phyloP scores from a whole-genome alignment of 2,113 vertebrate species.

The Caretta caretta region DNA sequence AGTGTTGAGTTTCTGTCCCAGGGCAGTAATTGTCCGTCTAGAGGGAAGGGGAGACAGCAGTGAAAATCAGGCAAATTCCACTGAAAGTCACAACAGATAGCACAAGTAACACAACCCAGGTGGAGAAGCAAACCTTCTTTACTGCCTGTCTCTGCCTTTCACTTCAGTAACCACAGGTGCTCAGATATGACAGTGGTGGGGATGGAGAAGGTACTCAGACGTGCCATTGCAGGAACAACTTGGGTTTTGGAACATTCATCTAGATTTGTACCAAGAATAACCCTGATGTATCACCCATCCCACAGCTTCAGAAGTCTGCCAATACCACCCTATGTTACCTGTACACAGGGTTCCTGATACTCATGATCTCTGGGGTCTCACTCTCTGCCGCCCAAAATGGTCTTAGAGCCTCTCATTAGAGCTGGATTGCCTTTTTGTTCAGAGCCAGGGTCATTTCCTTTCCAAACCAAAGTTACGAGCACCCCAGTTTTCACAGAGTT shows the following conservation, averaged over 20 bases:
- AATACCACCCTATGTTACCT: neutral
- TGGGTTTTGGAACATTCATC: neutral
- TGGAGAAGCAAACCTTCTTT: neutral
- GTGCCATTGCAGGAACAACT: neutral
- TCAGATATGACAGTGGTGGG: neutral
- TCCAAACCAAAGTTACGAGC: neutral
- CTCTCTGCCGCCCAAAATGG: neutral
- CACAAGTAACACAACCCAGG: neutral
- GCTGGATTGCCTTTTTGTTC: neutral
- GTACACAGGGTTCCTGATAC: neutral
- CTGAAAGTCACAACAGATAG: neutral
- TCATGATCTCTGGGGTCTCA: neutral
- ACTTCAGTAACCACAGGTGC: neutral
- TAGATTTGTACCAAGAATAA: neutral
- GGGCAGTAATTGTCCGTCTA: conserved; percentile 78
- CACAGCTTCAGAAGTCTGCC: neutral
- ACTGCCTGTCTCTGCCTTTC: neutral
- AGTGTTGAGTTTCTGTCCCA: conserved; percentile 86
- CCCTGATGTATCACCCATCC: neutral
- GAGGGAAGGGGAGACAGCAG: neutral
- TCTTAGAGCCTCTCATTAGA: neutral
- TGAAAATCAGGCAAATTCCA: neutral
- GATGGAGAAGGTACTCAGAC: neutral
- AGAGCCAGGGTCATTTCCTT: neutral
- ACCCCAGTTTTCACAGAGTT: neutral